Percentiles rank a stretch among this genome's conserved stretches.
Evolutionary conservation across 2,797 vertebrate genomes (phyloP).

Genomic region (Platyrinchus mystaceus): DNA sequence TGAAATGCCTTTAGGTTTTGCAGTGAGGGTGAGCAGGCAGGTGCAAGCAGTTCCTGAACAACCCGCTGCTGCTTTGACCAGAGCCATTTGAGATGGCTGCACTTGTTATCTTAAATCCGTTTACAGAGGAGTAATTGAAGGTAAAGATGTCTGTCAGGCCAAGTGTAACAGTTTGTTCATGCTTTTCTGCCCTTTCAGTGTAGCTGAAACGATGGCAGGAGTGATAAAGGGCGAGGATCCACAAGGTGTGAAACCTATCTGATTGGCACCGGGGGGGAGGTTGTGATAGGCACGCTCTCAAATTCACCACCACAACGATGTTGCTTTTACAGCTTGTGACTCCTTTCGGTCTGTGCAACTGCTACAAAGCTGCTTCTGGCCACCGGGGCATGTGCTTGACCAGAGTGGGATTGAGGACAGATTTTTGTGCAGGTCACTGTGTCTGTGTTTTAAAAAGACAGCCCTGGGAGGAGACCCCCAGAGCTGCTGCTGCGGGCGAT

Average conservation of each 20-base stretch:
- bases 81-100: constrained; percentile 6
- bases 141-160: constrained; percentile 31
- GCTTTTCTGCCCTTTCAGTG: constrained; percentile 24
- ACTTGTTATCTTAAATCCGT: constrained; percentile 35
- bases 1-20: not conserved
- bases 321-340: not conserved
- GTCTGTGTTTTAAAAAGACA: not conserved
- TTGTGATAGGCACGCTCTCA: not conserved
- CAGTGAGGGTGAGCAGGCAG: not conserved
- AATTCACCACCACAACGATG: not conserved
- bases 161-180: constrained; percentile 32
- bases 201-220: not conserved
- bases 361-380: not conserved
- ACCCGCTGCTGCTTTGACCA: accelerated
- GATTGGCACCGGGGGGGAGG: not conserved
- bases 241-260: constrained; percentile 38
- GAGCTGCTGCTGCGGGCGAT: not conserved
- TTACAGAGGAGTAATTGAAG: constrained; percentile 45
- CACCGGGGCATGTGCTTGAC: accelerated
- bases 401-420: not conserved
- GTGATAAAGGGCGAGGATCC: not conserved
- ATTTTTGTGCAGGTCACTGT: not conserved
- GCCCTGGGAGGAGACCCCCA: not conserved
- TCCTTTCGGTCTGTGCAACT: not conserved
- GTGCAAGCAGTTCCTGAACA: not conserved